phyloP scores from a whole-genome alignment of 2,888 invertebrate genomes.

The Hymenopus coronatus region DNA sequence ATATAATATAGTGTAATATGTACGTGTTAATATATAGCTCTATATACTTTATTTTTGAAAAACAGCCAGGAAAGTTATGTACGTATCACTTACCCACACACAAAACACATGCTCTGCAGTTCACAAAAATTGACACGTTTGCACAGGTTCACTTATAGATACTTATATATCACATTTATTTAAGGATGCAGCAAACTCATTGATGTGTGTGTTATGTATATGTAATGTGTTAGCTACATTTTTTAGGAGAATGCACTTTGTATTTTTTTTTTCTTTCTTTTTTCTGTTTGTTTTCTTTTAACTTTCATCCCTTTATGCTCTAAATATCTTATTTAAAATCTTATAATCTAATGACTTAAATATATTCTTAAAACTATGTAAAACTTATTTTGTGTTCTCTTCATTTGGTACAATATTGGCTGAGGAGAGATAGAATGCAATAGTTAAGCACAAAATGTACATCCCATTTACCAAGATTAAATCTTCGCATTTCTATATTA shows the following conservation, averaged over 20 bases:
- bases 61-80: slow-evolving; percentile 36
- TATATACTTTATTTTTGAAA: slow-evolving; percentile 35
- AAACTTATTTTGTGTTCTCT: slow-evolving; percentile 32
- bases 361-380: slow-evolving; percentile 34
- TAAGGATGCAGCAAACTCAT: slow-evolving; percentile 35
- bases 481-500: slow-evolving; percentile 26
- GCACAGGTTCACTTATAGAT: slow-evolving; percentile 33
- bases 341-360: slow-evolving; percentile 39
- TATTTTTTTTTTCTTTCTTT: slow-evolving; percentile 27
- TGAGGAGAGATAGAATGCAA: slow-evolving; percentile 31
- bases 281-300: slow-evolving; percentile 2
- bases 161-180: slow-evolving; percentile 36
- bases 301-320: slow-evolving; percentile 31
- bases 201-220: slow-evolving; percentile 27
- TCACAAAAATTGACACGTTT: slow-evolving; percentile 36
- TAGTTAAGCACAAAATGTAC: slow-evolving; percentile 37
- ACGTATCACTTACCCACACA: slow-evolving; percentile 33
- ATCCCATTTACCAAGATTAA: slow-evolving; percentile 33
- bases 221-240: slow-evolving; percentile 30
- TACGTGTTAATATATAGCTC: slow-evolving; percentile 36
- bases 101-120: slow-evolving; percentile 16
- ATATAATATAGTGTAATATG: slow-evolving; percentile 12
- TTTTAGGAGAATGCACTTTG: slow-evolving; percentile 34
- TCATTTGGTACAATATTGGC: slow-evolving; percentile 39
- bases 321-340: slow-evolving; percentile 34